Evolutionary conservation across 2,888 invertebrate species (phyloP).

Genomic region (Himalopsyche kuldschensis): DNA sequence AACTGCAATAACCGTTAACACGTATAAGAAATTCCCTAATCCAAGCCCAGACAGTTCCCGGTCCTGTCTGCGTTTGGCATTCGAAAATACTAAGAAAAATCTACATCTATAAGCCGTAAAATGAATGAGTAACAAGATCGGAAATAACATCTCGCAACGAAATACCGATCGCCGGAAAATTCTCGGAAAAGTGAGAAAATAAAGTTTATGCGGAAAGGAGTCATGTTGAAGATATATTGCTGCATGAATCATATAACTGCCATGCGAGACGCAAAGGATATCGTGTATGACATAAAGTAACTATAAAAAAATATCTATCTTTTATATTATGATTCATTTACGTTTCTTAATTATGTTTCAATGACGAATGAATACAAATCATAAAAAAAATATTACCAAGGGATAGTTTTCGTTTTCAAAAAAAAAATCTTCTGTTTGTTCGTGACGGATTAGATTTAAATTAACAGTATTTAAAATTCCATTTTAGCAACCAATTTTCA

Average conservation of each 20-base stretch:
- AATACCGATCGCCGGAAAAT: neutral
- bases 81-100: neutral
- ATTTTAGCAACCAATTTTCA: too few species aligned
- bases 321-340: too few species aligned
- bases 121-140: neutral
- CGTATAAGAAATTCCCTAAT: slow-evolving; percentile 15
- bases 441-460: too few species aligned
- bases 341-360: too few species aligned
- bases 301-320: too few species aligned
- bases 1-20: slow-evolving; percentile 29
- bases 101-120: neutral
- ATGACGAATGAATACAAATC: too few species aligned
- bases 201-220: neutral
- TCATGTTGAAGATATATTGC: neutral
- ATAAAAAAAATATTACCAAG: too few species aligned
- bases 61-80: neutral
- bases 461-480: too few species aligned
- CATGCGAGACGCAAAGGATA: neutral
- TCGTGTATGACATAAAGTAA: too few species aligned
- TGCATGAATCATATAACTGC: neutral
- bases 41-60: neutral
- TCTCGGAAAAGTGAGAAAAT: neutral
- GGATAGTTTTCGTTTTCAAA: too few species aligned
- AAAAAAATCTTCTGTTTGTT: too few species aligned
- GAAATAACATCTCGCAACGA: neutral